Conservation (phyloP, 1,140 invertebrate genomes). For the Luehdorfia chinensis region DNA sequence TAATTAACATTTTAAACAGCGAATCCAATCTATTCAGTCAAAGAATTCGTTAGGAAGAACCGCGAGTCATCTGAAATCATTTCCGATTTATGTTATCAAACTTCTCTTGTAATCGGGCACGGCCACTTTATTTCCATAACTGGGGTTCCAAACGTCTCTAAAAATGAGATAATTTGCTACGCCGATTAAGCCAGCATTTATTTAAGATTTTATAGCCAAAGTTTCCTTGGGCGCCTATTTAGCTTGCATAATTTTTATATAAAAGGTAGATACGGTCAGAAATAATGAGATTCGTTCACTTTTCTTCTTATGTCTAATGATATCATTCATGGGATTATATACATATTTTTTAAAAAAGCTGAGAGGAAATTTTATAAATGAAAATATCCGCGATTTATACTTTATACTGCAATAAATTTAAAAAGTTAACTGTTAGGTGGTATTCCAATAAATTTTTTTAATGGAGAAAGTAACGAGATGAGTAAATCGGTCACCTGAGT, state of each 20-base stretch:
- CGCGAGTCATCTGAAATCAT: slow-evolving; percentile 25
- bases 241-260: slow-evolving; percentile 43
- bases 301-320: slow-evolving; percentile 13
- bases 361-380: too few relatives aligned
- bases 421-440: too few relatives aligned
- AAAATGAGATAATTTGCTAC: slow-evolving; percentile 51
- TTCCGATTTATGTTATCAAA: slow-evolving; percentile 29
- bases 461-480: too few relatives aligned
- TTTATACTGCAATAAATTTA: too few relatives aligned
- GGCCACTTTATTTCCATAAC: slow-evolving; percentile 43
- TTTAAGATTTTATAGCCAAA: slow-evolving; percentile 48
- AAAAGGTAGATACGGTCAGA: slow-evolving; percentile 31
- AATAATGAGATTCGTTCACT: slow-evolving; percentile 9
- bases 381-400: too few relatives aligned
- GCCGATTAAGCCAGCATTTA: slow-evolving; percentile 42
- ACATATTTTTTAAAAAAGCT: too few relatives aligned
- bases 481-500: too few relatives aligned
- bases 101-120: slow-evolving; percentile 22
- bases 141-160: slow-evolving; percentile 25
- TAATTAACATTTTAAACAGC: too few relatives aligned
- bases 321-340: slow-evolving; percentile 5
- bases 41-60: slow-evolving; percentile 22
- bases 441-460: too few relatives aligned
- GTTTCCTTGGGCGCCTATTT: slow-evolving; percentile 34
- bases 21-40: slow-evolving; percentile 4